Evolutionary conservation across 2,888 invertebrate genomes (phyloP), one percentile per base, ranked within the genome.

Genomic region (Saturnia pavonia): DNA sequence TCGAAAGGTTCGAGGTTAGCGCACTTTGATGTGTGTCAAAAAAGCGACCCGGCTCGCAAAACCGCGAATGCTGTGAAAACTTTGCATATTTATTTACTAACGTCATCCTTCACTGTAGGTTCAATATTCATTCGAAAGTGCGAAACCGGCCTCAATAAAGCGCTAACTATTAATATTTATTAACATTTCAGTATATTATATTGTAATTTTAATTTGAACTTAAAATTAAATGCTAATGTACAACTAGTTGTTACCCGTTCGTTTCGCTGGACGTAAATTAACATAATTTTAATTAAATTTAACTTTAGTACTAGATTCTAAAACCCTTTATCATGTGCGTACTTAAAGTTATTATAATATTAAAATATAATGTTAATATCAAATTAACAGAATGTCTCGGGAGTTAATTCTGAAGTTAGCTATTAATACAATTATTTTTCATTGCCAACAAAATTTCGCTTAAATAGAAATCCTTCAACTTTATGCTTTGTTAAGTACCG

Each of bases 401-500:
- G 11, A 11, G 54, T n/a, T 22, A 27, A 27, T 60, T 25, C 22
- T 12, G 8, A 60, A 60, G 27, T 27, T 14, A 27, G 16, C n/a
- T 22, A 54, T 54, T 54, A 54, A 11, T 54, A 22, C 22, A 9
- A 60, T 60, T 6, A 60, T 27, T 60, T 60, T 25, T 7, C 14
- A 25, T 60, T 27, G 25, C 14, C 27, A 27, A 60, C 27, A 14
- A 12, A 57, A 57, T 57, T 25, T 57, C 25, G 12, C 14, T 12
- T 12, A 57, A 57, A 60, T 60, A 60, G 27, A 60, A 60, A 60
- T 12, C 12, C 12, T 60, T 25, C 25, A 12, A 60, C 54, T 22
- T 54, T 27, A 27, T 14, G 40, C 51, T 65, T 25, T 48, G 63
- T 68, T 54, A 67, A 67, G 11, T 51, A 68, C 71, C 65, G 68